Percentiles rank a stretch among this genome's conserved stretches.
These are phyloP conservation scores for Melanotaenia boesemani DNA, from an alignment of 2,797 vertebrate genomes.

Conservation along the genomic window DNA sequence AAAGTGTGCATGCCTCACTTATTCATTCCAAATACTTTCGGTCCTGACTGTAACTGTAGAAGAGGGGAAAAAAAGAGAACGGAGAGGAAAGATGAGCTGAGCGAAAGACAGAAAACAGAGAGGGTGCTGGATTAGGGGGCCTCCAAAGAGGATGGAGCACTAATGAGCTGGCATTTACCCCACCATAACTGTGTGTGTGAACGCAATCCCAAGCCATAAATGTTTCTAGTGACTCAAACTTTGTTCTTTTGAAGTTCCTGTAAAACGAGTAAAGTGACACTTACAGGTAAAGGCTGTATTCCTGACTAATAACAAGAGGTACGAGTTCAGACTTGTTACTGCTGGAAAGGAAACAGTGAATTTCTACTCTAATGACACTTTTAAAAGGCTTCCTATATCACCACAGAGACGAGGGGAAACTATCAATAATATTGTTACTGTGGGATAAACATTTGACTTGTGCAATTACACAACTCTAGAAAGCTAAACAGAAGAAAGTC, in stretches of 20 bases:
- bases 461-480: no score
- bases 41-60: slow-evolving; percentile 4
- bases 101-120: slow-evolving; percentile 52
- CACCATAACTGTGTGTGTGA: slow-evolving; percentile 50
- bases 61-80: slow-evolving; percentile 17
- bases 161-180: slow-evolving; percentile 81
- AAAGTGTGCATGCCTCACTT: no score
- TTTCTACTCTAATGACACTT: background rate
- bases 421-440: no score
- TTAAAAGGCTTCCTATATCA: no score
- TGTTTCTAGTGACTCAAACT: slow-evolving; percentile 31
- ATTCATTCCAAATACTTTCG: no score
- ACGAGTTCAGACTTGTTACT: background rate
- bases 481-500: no score
- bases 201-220: slow-evolving; percentile 59
- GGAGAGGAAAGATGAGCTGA: slow-evolving; percentile 34
- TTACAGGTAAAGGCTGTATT: slow-evolving; percentile 10
- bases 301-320: background rate
- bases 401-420: no score
- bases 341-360: background rate
- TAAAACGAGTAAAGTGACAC: slow-evolving; percentile 22
- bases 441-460: no score
- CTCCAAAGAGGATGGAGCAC: slow-evolving; percentile 66
- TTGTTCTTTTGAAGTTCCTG: slow-evolving; percentile 34
- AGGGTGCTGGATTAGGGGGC: slow-evolving; percentile 76